These are phyloP conservation scores for Psophia crepitans DNA, from an alignment of 2,113 vertebrate species.

Conservation along the genomic window DNA sequence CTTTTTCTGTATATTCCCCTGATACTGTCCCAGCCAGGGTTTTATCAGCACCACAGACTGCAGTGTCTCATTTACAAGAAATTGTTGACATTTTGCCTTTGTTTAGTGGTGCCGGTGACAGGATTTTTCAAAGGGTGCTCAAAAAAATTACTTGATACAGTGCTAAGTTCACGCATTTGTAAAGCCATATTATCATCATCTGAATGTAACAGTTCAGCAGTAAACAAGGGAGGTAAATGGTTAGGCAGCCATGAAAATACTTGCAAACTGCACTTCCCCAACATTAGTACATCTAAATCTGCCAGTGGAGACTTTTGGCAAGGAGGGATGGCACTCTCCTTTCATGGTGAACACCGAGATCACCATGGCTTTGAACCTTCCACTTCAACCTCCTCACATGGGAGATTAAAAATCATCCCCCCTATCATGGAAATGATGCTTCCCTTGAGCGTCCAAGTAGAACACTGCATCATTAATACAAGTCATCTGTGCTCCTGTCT, in stretches of 20 bases:
- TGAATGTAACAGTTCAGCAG: neutral
- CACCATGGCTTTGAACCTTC: neutral
- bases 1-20: neutral
- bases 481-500: neutral
- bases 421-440: neutral
- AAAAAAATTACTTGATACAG: neutral
- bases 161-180: neutral
- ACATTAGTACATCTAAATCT: neutral
- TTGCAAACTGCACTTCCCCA: neutral
- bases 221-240: neutral
- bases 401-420: neutral
- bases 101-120: neutral
- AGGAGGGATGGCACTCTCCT: neutral
- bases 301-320: neutral
- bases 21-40: neutral
- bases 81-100: neutral
- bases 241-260: neutral
- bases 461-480: neutral
- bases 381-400: neutral
- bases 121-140: slow-evolving; percentile 7
- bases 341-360: neutral
- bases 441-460: neutral
- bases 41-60: neutral
- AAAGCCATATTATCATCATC: neutral
- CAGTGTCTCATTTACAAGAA: neutral